phyloP scores from a whole-genome alignment of 2,888 invertebrate genomes.

The Ornithoptera priamus region DNA sequence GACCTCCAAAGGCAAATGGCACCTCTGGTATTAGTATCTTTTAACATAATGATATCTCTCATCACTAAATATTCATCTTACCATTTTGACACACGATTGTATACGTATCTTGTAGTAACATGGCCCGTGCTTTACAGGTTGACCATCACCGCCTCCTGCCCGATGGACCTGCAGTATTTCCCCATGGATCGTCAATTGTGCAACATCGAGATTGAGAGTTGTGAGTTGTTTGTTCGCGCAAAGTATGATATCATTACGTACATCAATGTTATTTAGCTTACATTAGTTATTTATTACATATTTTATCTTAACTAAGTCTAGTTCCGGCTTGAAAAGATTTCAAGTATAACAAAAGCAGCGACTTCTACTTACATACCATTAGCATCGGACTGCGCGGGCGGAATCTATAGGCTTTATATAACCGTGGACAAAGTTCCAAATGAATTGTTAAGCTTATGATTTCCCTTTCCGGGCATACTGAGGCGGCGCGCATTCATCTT shows the following conservation, averaged over 20 bases:
- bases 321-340: constrained; percentile 30
- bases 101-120: too few species aligned
- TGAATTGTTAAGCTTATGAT: constrained; percentile 42
- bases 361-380: constrained; percentile 11
- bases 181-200: constrained; percentile 97
- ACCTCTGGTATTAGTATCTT: too few species aligned
- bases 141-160: constrained; percentile 97
- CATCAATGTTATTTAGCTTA: constrained; percentile 24
- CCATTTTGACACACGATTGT: too few species aligned
- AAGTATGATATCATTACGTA: too few species aligned
- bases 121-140: constrained; percentile 80
- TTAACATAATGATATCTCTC: too few species aligned
- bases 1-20: not conserved
- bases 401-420: constrained; percentile 48
- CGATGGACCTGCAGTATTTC: constrained; percentile 97
- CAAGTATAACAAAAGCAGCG: constrained; percentile 1
- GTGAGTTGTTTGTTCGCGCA: constrained; percentile 83
- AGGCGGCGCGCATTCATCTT: constrained; percentile 38
- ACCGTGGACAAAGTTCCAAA: constrained; percentile 44
- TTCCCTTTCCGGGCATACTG: constrained; percentile 26
- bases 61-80: too few species aligned
- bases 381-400: constrained; percentile 34
- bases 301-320: constrained; percentile 25
- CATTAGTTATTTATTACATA: constrained; percentile 22
- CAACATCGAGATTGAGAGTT: constrained; percentile 97